A percentile compares a stretch with the other conserved stretches of the same genome.
Conservation (phyloP, 2,888 invertebrate species). For the Thymelicus acteon region DNA sequence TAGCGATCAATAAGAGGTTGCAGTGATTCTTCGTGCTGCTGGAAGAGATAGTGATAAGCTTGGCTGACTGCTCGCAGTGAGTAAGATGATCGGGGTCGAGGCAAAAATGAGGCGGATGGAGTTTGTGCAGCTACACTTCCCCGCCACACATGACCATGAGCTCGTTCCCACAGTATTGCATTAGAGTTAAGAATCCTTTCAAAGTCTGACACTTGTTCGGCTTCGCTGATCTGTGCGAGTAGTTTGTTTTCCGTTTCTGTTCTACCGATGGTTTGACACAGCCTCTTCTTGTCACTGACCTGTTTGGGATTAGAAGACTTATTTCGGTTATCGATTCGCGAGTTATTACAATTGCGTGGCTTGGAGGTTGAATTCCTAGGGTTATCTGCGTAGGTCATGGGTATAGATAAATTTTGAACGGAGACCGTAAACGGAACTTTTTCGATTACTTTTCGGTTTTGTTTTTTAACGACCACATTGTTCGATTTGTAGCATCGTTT, state of each 20-base stretch:
- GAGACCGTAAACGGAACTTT: slow-evolving; percentile 72
- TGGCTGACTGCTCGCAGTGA: slow-evolving; percentile 75
- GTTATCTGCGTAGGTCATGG: slow-evolving; percentile 74
- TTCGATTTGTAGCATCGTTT: slow-evolving; percentile 50
- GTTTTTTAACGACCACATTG: slow-evolving; percentile 63
- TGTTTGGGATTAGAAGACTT: slow-evolving; percentile 75
- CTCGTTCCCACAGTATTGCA: slow-evolving; percentile 79
- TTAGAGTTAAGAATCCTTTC: slow-evolving; percentile 86
- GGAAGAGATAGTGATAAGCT: slow-evolving; percentile 74
- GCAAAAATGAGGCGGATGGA: slow-evolving; percentile 63
- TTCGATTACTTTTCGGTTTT: slow-evolving; percentile 64
- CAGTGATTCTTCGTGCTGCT: slow-evolving; percentile 77
- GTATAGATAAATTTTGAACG: slow-evolving; percentile 73
- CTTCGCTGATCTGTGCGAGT: slow-evolving; percentile 85
- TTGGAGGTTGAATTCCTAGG: slow-evolving; percentile 71
- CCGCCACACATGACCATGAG: slow-evolving; percentile 74
- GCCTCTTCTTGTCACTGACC: slow-evolving; percentile 77
- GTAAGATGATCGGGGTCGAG: slow-evolving; percentile 60
- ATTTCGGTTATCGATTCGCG: slow-evolving; percentile 67
- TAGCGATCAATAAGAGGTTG: slow-evolving; percentile 73
- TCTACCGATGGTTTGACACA: slow-evolving; percentile 69
- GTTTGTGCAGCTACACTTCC: slow-evolving; percentile 59
- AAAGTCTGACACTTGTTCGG: slow-evolving; percentile 86
- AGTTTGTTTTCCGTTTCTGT: slow-evolving; percentile 81
- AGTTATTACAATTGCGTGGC: slow-evolving; percentile 50